phyloP scores from a whole-genome alignment of 1,140 invertebrate species.

The Ceratina calcarata region DNA sequence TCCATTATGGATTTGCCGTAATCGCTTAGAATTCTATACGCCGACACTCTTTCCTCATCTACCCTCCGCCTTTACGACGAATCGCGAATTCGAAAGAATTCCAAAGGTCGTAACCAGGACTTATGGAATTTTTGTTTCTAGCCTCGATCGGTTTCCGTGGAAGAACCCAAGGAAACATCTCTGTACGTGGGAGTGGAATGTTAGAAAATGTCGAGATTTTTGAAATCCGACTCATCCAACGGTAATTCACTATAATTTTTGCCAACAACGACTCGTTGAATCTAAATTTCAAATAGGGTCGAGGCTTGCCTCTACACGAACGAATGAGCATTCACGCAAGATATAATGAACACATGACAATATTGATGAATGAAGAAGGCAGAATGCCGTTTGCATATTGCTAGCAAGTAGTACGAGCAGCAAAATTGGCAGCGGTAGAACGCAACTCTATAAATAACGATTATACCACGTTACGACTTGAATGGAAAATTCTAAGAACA shows the following conservation, averaged over 20 bases:
- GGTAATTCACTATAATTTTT: too few species aligned
- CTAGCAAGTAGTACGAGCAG: background rate
- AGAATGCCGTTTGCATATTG: too few species aligned
- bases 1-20: slow-evolving; percentile 73
- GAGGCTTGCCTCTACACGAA: background rate
- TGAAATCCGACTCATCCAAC: background rate
- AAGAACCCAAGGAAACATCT: background rate
- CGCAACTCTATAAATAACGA: slow-evolving; percentile 24
- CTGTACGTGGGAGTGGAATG: slow-evolving; percentile 14
- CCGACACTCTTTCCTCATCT: background rate
- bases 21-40: slow-evolving; percentile 51
- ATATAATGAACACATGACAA: too few species aligned
- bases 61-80: slow-evolving; percentile 43
- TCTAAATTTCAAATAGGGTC: background rate
- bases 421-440: background rate
- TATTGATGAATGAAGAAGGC: too few species aligned
- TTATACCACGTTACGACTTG: slow-evolving; percentile 11
- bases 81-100: slow-evolving; percentile 12
- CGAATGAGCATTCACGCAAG: too few species aligned
- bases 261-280: background rate
- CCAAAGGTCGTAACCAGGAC: background rate
- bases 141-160: slow-evolving; percentile 15
- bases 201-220: background rate
- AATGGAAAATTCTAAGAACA: slow-evolving; percentile 6
- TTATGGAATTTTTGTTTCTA: background rate